These are phyloP conservation scores for Dynastes grantii DNA, from an alignment of 2,888 invertebrate genomes.

Conservation along the genomic window DNA sequence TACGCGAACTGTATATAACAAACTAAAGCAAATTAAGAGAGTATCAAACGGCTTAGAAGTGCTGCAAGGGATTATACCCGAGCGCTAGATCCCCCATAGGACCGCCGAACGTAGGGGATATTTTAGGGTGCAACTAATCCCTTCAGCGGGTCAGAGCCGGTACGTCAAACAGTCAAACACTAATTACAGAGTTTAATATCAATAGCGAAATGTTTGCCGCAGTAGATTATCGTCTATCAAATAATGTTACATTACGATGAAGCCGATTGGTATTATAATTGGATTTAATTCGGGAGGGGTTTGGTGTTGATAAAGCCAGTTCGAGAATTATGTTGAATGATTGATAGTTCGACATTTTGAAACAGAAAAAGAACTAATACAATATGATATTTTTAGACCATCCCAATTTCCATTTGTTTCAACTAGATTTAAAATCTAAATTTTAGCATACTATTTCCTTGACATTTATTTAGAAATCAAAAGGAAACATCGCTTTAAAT, in stretches of 20 bases:
- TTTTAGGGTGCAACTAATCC: slow-evolving; percentile 63
- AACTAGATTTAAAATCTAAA: no score
- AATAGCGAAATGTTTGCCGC: slow-evolving; percentile 22
- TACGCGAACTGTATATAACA: neutral
- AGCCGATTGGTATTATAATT: neutral
- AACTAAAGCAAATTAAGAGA: slow-evolving; percentile 66
- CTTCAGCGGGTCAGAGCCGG: slow-evolving; percentile 61
- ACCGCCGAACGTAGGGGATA: slow-evolving; percentile 55
- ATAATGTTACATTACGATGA: slow-evolving; percentile 9
- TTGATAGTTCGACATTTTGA: no score
- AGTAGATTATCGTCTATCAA: slow-evolving; percentile 35
- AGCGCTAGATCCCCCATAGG: slow-evolving; percentile 58
- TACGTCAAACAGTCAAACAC: slow-evolving; percentile 63
- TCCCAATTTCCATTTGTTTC: no score
- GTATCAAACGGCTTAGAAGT: slow-evolving; percentile 66
- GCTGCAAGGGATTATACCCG: slow-evolving; percentile 60
- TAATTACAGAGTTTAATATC: slow-evolving; percentile 59
- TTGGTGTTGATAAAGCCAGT: no score
- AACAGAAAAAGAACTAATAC: no score
- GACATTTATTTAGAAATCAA: no score
- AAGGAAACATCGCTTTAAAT: no score
- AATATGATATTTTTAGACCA: no score
- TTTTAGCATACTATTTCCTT: no score
- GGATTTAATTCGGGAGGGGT: neutral
- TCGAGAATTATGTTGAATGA: no score